Percentiles rank a stretch among this genome's conserved stretches.
Conservation (phyloP, 2,888 invertebrate genomes). For the Drosophila fulvimacula region DNA sequence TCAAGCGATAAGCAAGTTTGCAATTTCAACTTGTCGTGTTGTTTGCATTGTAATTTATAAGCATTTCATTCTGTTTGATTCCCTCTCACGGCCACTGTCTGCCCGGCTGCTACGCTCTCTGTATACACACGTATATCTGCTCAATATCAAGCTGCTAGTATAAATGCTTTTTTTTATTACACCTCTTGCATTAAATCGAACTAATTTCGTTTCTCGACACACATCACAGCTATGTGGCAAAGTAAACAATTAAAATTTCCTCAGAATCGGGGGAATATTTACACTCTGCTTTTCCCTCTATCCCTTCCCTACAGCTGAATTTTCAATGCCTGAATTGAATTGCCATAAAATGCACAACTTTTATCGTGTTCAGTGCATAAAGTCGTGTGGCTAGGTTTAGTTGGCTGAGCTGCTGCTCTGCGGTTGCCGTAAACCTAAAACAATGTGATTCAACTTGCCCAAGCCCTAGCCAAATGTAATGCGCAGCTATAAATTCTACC, state of each 20-base stretch:
- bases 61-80: conserved; percentile 18
- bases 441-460: conserved; percentile 23
- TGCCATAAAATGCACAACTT: conserved; percentile 53
- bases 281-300: background rate
- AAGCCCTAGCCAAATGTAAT: conserved; percentile 28
- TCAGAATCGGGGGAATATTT: conserved; percentile 30
- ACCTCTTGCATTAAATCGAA: conserved; percentile 31
- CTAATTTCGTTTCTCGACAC: conserved; percentile 41
- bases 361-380: conserved; percentile 34
- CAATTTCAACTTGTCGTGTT: conserved; percentile 47
- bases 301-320: conserved; percentile 12
- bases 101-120: too few relatives aligned
- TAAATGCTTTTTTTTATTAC: conserved; percentile 44
- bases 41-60: conserved; percentile 57
- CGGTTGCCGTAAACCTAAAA: conserved; percentile 31
- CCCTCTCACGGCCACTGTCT: background rate
- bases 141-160: conserved; percentile 26
- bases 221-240: conserved; percentile 40
- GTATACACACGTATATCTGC: conserved; percentile 8
- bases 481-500: conserved; percentile 54
- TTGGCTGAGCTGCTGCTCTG: conserved; percentile 14
- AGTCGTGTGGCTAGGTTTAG: conserved; percentile 15
- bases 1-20: conserved; percentile 52
- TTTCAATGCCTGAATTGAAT: conserved; percentile 49
- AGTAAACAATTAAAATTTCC: conserved; percentile 64